Percentiles rank a stretch among this genome's conserved stretches.
Conservation (phyloP, 2,797 vertebrate species). For the Macropus fuliginosus region DNA sequence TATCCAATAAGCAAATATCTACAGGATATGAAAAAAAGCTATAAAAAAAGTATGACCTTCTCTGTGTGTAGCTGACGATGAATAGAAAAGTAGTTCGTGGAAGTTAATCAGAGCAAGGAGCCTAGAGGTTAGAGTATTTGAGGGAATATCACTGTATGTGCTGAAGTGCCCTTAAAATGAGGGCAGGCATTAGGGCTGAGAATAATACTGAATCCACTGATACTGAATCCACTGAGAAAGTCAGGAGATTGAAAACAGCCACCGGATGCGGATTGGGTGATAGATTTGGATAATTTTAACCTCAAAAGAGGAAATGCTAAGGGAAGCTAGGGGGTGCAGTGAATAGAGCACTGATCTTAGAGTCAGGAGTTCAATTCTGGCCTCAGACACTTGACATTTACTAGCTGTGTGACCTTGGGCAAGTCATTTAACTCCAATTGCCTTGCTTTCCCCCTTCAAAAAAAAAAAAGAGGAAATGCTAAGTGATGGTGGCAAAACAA, state of each 20-base stretch:
- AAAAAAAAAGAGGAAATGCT: not conserved
- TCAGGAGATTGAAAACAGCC: not conserved
- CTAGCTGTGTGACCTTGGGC: too few species aligned
- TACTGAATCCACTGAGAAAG: not conserved
- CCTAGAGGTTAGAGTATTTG: not conserved
- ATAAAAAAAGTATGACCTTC: not conserved
- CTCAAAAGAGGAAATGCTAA: not conserved
- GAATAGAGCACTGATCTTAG: too few species aligned
- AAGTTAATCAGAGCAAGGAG: not conserved
- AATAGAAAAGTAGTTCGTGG: not conserved
- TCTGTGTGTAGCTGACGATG: not conserved
- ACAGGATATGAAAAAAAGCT: not conserved
- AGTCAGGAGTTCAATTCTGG: too few species aligned
- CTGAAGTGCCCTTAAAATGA: not conserved
- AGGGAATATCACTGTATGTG: not conserved
- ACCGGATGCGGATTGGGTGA: not conserved
- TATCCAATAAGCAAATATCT: not conserved
- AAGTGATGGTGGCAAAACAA: not conserved
- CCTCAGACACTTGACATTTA: too few species aligned
- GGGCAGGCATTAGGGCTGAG: not conserved
- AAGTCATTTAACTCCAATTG: too few species aligned
- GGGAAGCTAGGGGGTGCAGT: too few species aligned
- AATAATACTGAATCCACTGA: too few species aligned
- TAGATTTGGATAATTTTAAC: not conserved
- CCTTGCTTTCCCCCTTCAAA: too few species aligned